These are phyloP conservation scores for Acleris literana DNA, from an alignment of 2,888 invertebrate species.

Conservation along the genomic window DNA sequence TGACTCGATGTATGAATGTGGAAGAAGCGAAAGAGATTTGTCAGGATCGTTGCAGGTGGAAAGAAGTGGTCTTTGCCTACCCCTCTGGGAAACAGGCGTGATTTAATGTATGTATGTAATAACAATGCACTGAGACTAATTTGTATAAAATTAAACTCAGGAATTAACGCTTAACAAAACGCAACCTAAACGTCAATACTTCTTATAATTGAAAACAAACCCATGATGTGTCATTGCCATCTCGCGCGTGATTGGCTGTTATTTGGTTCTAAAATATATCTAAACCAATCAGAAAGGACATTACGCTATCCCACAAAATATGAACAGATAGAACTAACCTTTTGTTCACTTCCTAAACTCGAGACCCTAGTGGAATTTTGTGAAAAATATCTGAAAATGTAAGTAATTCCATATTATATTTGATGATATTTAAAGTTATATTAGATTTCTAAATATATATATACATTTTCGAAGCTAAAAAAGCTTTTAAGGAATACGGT, in stretches of 20 bases:
- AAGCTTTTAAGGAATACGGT: conserved; percentile 14
- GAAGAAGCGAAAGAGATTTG: too few species aligned
- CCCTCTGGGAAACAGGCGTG: too few species aligned
- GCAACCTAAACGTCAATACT: background rate
- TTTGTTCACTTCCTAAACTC: conserved; percentile 45
- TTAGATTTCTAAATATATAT: background rate
- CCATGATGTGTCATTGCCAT: conserved; percentile 12
- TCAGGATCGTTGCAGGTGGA: too few species aligned
- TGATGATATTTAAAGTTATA: conserved; percentile 5
- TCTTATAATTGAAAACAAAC: conserved; percentile 18
- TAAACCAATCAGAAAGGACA: conserved; percentile 18
- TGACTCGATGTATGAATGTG: too few species aligned
- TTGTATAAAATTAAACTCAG: too few species aligned
- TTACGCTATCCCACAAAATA: conserved; percentile 15
- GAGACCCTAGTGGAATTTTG: conserved; percentile 30
- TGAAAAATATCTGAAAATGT: conserved; percentile 43
- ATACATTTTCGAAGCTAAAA: background rate
- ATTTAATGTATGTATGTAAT: too few species aligned
- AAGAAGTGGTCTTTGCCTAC: too few species aligned
- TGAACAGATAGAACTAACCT: conserved; percentile 40
- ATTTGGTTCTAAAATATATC: background rate
- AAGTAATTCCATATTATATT: conserved; percentile 40
- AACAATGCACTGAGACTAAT: background rate
- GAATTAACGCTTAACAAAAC: conserved; percentile 2
- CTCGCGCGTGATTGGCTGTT: conserved; percentile 7